Conservation (phyloP, 2,113 vertebrate species). For the Dicerorhinus sumatrensis region DNA sequence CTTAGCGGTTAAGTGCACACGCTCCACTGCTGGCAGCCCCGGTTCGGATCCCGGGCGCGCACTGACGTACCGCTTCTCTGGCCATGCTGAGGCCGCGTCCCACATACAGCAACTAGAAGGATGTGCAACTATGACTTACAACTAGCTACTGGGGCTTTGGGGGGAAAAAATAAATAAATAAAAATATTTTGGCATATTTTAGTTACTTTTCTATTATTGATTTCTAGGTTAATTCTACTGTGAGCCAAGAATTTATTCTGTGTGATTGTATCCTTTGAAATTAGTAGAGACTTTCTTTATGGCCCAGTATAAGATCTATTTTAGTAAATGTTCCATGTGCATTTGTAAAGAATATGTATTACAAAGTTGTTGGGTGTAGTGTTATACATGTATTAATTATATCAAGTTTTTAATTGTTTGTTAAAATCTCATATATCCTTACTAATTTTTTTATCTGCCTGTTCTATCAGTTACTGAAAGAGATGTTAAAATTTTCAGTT, state of each 20-base stretch:
- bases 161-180: too few species aligned
- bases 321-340: not conserved
- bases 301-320: not conserved
- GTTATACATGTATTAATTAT: not conserved
- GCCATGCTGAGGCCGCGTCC: too few species aligned
- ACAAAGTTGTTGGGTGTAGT: not conserved
- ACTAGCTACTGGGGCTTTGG: too few species aligned
- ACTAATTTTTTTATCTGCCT: not conserved
- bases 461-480: not conserved
- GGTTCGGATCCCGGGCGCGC: too few species aligned
- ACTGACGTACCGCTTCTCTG: too few species aligned
- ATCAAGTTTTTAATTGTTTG: not conserved
- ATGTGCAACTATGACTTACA: too few species aligned
- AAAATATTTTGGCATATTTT: not conserved
- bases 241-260: not conserved
- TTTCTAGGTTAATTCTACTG: conserved; percentile 24
- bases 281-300: not conserved
- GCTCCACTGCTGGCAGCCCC: too few species aligned
- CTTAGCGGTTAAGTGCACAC: too few species aligned
- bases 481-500: not conserved
- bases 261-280: conserved; percentile 16
- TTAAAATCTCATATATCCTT: not conserved
- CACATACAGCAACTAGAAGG: too few species aligned
- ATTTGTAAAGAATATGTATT: not conserved
- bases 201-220: conserved; percentile 4